Conservation (phyloP, 2,797 vertebrate genomes). For the Anguilla anguilla region DNA sequence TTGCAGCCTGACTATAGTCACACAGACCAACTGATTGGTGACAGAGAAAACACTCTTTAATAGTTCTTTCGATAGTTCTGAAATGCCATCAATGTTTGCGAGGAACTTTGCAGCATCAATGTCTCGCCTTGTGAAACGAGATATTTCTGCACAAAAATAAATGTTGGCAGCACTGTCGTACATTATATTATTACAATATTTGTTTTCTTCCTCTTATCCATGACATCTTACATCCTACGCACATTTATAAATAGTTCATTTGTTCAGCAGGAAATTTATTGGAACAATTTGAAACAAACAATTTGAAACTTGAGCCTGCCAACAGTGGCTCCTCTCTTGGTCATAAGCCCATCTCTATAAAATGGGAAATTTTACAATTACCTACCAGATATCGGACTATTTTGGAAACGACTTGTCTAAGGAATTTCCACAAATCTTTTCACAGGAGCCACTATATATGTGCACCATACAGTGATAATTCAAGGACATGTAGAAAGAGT, state of each 20-base stretch:
- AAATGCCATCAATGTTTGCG: not conserved
- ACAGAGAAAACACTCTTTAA: too few species aligned
- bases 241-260: not conserved
- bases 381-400: not conserved
- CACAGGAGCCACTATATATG: not conserved
- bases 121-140: not conserved
- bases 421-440: not conserved
- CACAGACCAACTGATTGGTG: not conserved
- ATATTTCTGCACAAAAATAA: constrained; percentile 3
- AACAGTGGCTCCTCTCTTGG: not conserved
- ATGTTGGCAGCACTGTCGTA: not conserved
- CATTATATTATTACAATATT: not conserved
- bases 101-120: not conserved
- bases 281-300: not conserved
- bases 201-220: not conserved
- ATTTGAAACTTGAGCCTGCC: not conserved
- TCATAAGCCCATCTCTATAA: not conserved
- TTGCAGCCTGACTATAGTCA: not conserved
- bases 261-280: not conserved
- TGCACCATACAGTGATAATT: not conserved
- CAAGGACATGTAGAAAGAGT: not conserved
- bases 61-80: too few species aligned
- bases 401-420: not conserved
- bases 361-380: not conserved
- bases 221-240: not conserved